Conservation (phyloP, 2,113 vertebrate genomes). For the Phocoena phocoena region DNA sequence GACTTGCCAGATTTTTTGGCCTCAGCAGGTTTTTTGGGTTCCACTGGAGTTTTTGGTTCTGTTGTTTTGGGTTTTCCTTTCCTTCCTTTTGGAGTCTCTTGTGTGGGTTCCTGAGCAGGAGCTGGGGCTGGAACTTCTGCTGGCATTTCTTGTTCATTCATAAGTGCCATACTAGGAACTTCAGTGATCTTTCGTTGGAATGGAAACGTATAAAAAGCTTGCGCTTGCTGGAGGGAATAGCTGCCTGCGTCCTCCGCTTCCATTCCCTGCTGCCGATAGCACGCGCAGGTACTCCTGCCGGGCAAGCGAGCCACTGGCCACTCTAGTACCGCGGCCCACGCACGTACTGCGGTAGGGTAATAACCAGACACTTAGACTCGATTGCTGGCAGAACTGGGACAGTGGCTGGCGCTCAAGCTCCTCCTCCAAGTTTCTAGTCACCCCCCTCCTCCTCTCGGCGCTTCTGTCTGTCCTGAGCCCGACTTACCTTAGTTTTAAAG, state of each 20-base stretch:
- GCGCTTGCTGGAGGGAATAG: conserved; percentile 84
- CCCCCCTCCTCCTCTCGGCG: not conserved
- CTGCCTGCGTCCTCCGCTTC: conserved; percentile 80
- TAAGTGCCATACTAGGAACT: conserved; percentile 70
- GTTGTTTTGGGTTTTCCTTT: conserved; percentile 87
- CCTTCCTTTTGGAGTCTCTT: conserved; percentile 89
- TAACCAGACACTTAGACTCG: not conserved
- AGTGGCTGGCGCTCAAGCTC: not conserved
- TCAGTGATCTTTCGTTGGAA: conserved; percentile 83
- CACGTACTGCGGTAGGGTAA: not conserved
- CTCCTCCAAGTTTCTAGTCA: not conserved
- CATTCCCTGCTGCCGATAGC: conserved; percentile 64
- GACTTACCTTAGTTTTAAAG: not conserved
- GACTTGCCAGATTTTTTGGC: conserved; percentile 84
- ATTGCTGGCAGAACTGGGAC: not conserved
- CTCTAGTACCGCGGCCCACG: not conserved
- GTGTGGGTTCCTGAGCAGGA: conserved; percentile 76
- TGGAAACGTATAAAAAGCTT: conserved; percentile 80
- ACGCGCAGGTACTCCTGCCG: not conserved
- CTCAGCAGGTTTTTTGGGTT: conserved; percentile 68
- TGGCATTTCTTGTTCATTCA: conserved; percentile 69
- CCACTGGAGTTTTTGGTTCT: conserved; percentile 83
- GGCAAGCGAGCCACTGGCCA: not conserved
- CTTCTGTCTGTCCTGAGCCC: conserved; percentile 61
- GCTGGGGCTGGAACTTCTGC: conserved; percentile 73